Base-by-base conservation (phyloP, 2,797 vertebrate genomes). In the Netta rufina region DNA sequence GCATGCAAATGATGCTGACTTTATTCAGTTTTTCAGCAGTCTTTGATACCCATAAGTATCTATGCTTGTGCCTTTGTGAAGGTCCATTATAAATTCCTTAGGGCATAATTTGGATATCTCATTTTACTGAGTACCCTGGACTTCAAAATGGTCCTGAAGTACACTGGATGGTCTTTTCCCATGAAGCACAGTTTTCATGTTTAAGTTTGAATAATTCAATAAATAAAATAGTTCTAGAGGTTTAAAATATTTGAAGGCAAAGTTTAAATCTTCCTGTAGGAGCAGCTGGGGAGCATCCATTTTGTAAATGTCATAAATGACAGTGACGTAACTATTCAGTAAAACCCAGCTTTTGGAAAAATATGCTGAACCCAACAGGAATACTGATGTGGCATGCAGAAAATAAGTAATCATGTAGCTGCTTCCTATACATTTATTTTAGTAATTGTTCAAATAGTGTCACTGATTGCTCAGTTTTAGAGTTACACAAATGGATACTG, bases 391-490 rank as follows among this genome's bases (percentile, higher is more conserved):
- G 49, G n/a, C 6, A 82, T 27, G 32, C 54, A 91, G 91, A 89
- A 92, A 88, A 71, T 74, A 94, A 93, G 64, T 39, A 92, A 94
- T 92, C 83, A 86, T 58, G 51, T 57, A 89, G 67, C 43, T 86
- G 38, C 53, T 94, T 94, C 71, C 49, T 74, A 67, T 53, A 79
- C 1, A 47, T 60, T 90, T 94, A 87, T 91, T 94, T 92, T 87
- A 77, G 74, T 43, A 64, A 92, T 84, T 90, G 67, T 91, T 84
- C 67, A 82, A 90, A 86, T 9, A 91, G 73, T 84, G 60, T 64
- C 74, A 86, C 25, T 94, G 87, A 90, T 92, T 94, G 61, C 67
- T 91, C 57, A 71, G 61, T 84, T 82, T 84, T 65, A 39, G 64
- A 71, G 39, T 80, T 84, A 69, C 39, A 76, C 36, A 91, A 90